Base-by-base conservation (phyloP, 2,888 invertebrate species). In the Fragum fragum region DNA sequence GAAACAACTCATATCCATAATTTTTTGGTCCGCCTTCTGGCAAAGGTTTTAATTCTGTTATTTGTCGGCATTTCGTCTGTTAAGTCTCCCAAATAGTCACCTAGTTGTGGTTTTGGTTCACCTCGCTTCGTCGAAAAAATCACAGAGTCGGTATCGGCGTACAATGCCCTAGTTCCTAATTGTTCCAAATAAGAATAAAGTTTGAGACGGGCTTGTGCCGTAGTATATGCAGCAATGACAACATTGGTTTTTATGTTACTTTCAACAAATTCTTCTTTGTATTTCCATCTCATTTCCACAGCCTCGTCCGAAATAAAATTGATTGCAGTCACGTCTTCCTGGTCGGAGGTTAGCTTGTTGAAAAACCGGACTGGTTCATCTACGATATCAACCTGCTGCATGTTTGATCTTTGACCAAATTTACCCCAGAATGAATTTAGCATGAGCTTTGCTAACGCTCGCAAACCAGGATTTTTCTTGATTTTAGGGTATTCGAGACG, bases 21-120 rank as follows among this genome's bases (percentile, higher is more conserved):
- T 91, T 93, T 84, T 94, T 94, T 7, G 93, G 92, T 0, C 94
- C 94, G 0, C 91, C 92, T n/a, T n/a, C 90, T 90, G 5, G 92
- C 91, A 83, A 93, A 94, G 71, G 70, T 47, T 16, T 36, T 18
- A 18, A 86, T 81, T 2, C 42, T 32, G 26, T 79, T 81, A 16
- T 74, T n/a, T n/a, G n/a, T 68, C 87, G 71, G 39, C 2, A 73
- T 53, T 70, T 82, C 82, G 61, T 82, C 73, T 0, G 78, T 82
- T 28, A 82, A 29, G 23, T 82, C 82, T 16, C 82, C 82, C 29
- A 61, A 29, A 29, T 29, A 61, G 18, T 61, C 28, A 1, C 61
- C 82, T n/a, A 82, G 57, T 18, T 21, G 16, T n/a, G 75, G 76
- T 68, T 82, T 73, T n/a, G 0, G 21, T 61, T 82, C 47, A 0